Evolutionary conservation across 2,113 vertebrate genomes (phyloP).

Genomic region (Choloepus hoffmanni): DNA sequence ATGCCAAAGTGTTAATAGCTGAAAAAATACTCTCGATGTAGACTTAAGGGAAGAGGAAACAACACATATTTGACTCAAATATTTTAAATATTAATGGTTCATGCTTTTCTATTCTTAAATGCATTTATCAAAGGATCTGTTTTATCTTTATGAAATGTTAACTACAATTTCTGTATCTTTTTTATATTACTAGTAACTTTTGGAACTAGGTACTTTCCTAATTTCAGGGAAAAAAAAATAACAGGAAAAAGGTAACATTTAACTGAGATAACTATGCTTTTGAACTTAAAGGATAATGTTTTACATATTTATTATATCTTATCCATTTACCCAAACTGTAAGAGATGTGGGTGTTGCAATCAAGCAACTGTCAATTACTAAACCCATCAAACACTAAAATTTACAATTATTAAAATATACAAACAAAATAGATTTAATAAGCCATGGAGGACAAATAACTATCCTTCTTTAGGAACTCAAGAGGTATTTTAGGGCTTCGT

Average conservation of each 20-base stretch:
- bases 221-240: constrained; percentile 24
- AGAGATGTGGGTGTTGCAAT: background rate
- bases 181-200: constrained; percentile 10
- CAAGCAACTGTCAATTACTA: constrained; percentile 12
- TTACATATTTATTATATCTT: background rate
- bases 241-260: constrained; percentile 36
- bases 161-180: background rate
- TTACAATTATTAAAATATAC: constrained; percentile 27
- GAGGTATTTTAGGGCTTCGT: background rate
- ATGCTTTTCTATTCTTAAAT: constrained; percentile 22
- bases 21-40: background rate
- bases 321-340: constrained; percentile 21
- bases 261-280: constrained; percentile 15
- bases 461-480: background rate
- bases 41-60: background rate
- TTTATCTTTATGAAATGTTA: constrained; percentile 40
- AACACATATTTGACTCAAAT: background rate
- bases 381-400: background rate
- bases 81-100: constrained; percentile 48
- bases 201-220: background rate
- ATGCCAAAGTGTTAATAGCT: constrained; percentile 1
- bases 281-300: constrained; percentile 45
- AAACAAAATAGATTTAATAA: constrained; percentile 20
- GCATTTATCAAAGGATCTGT: constrained; percentile 35
- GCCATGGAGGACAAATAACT: background rate